Base-by-base conservation (phyloP, 2,113 vertebrate species). In the Todiramphus saurophagus region DNA sequence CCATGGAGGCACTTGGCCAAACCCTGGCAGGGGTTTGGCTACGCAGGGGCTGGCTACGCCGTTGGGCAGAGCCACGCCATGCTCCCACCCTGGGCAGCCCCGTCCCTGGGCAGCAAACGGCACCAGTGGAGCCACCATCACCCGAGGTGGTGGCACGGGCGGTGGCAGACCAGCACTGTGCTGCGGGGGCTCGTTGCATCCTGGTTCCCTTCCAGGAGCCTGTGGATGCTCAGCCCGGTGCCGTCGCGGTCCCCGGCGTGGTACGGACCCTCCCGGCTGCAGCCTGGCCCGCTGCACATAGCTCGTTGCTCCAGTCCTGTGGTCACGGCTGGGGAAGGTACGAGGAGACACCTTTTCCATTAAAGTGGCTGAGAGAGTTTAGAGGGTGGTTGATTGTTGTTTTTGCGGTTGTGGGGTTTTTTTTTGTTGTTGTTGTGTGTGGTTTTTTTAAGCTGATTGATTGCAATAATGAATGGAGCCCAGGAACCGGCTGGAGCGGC, bases 161-260 rank as follows among this genome's bases (percentile, higher is more conserved):
- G 2, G 5, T 48, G 68, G 10, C 2, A 2, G 68, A 8, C 14
- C 27, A 35, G 5, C 50, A 48, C 13, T 1, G 1, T 77, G 39
- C 25, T 1, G 1, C 19, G 20, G 19, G 41, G 11, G 18, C 35
- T 81, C 3, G 1, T 5, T 60, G 68, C 15, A 2, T 64, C 20
- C 50, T 18, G 5, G 23, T 3, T 60, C 35, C 25, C 17, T 55
- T 59, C 58, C 68, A 55, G 92, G 28, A 76, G 63, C 73, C 21
- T 21, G 1, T 0, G 8, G 63, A 17, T 77, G 73, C 73, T 87
- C 44, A 77, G 25, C 37, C 50, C 2, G 1, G 1, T 58, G 41
- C 66, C 18, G 1, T 17, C 1, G 0, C 0, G 11, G 7, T 69
- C 28, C 25, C 51, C 0, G 10, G 77, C 2, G 0, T 1, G 5